phyloP scores from a whole-genome alignment of 1,140 invertebrate genomes.

The Sycophaga agraensis region DNA sequence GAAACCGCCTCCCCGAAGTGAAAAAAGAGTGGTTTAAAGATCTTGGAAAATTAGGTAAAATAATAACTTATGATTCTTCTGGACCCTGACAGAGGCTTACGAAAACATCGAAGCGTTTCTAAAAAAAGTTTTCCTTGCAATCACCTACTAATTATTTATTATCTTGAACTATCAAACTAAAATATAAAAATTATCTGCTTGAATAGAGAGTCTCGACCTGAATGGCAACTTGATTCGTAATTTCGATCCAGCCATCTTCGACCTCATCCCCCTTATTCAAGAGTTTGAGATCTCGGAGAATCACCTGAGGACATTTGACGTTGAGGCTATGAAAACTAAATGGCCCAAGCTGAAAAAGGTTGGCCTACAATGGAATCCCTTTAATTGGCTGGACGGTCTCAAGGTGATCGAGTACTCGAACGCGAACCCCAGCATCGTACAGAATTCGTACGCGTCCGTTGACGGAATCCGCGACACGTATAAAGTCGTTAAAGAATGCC shows the following conservation, averaged over 20 bases:
- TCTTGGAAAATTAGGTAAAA: conserved; percentile 20
- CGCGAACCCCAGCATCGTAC: conserved; percentile 4
- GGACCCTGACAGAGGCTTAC: too few species aligned
- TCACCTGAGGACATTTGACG: conserved; percentile 5
- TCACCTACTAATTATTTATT: too few species aligned
- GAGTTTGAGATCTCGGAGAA: conserved; percentile 27
- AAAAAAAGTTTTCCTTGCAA: too few species aligned
- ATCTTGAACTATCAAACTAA: too few species aligned
- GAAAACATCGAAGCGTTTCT: too few species aligned
- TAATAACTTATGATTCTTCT: too few species aligned
- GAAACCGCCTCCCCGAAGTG: background rate
- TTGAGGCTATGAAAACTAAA: conserved; percentile 18
- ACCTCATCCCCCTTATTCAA: conserved; percentile 9
- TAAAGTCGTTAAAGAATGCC: conserved; percentile 13
- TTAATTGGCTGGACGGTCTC: conserved; percentile 10
- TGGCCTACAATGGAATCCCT: conserved; percentile 25
- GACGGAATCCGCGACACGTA: conserved; percentile 20
- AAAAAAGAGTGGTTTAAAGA: conserved; percentile 24
- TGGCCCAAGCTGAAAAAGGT: conserved; percentile 25
- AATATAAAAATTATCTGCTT: too few species aligned
- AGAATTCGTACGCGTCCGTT: conserved; percentile 15
- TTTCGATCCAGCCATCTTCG: conserved; percentile 22
- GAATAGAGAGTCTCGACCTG: conserved; percentile 24
- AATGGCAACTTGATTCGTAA: conserved; percentile 19
- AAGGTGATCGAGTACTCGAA: conserved; percentile 22